Percentiles rank a stretch among this genome's conserved stretches.
Evolutionary conservation across 1,140 invertebrate genomes (phyloP).

Genomic region (Drosophila mojavensis): DNA sequence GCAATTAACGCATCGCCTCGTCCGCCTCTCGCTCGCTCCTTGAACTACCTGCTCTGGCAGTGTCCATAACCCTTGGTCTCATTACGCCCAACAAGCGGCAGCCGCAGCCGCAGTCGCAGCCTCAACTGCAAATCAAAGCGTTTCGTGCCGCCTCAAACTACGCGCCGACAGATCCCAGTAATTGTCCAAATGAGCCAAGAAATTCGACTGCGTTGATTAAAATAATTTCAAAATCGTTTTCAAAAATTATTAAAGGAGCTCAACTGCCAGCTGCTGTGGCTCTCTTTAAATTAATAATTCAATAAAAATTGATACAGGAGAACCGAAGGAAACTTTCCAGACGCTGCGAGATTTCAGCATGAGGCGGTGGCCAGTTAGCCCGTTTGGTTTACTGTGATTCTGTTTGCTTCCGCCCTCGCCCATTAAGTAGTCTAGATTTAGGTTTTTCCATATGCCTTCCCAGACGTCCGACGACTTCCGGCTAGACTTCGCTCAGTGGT

Average conservation of each 20-base stretch:
- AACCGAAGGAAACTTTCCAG: too few species aligned
- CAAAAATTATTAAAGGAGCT: too few species aligned
- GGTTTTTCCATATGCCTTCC: too few species aligned
- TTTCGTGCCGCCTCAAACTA: slow-evolving; percentile 46
- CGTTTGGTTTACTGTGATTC: too few species aligned
- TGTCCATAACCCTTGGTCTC: slow-evolving; percentile 51
- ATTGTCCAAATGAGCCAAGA: slow-evolving; percentile 37
- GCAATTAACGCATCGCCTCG: slow-evolving; percentile 62
- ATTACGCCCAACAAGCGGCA: slow-evolving; percentile 60
- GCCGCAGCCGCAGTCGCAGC: not conserved
- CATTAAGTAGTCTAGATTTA: too few species aligned
- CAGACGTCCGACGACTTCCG: too few species aligned
- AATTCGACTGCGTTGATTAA: slow-evolving; percentile 4
- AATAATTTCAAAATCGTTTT: slow-evolving; percentile 2
- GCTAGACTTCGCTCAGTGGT: too few species aligned
- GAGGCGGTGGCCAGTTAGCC: too few species aligned
- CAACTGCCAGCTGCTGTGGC: too few species aligned
- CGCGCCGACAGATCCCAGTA: slow-evolving; percentile 1
- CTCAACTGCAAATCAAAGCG: slow-evolving; percentile 57
- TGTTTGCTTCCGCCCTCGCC: too few species aligned
- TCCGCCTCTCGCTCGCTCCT: not conserved
- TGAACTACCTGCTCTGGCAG: slow-evolving; percentile 19
- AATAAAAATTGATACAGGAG: not conserved
- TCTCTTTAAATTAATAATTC: not conserved
- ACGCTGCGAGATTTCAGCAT: too few species aligned